Conservation (phyloP, 2,797 vertebrate genomes). For the Galagoides demidoff region DNA sequence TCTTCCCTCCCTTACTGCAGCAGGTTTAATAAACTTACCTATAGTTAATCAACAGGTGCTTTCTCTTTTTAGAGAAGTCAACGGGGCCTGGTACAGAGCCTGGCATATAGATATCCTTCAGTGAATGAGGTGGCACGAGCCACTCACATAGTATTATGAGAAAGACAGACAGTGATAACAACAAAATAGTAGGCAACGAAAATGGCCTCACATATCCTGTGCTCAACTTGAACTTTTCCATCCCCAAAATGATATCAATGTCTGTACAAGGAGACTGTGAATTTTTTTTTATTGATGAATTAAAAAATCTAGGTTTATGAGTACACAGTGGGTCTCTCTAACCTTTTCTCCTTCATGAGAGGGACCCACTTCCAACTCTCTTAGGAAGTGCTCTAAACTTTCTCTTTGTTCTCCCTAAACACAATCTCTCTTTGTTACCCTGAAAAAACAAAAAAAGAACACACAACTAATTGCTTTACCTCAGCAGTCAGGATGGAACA, state of each 20-base stretch:
- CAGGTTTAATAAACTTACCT: neutral
- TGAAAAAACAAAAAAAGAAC: no score
- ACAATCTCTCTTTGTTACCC: no score
- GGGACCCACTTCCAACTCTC: no score
- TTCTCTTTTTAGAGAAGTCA: neutral
- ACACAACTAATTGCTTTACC: neutral
- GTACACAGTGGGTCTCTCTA: neutral
- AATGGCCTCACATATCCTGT: neutral
- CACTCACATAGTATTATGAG: neutral
- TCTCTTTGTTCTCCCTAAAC: no score
- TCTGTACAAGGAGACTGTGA: neutral
- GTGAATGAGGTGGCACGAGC: neutral
- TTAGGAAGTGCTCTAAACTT: no score
- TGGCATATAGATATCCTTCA: neutral
- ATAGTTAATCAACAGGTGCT: neutral
- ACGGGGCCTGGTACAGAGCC: neutral
- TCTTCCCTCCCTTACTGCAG: neutral
- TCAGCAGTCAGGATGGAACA: neutral
- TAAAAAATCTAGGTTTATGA: neutral
- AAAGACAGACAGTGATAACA: neutral
- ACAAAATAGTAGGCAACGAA: neutral
- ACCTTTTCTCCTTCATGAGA: no score
- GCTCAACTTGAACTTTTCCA: neutral
- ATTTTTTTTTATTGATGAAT: neutral
- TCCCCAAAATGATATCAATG: neutral